phyloP scores from a whole-genome alignment of 2,113 vertebrate genomes.

The Cephalopterus ornatus region DNA sequence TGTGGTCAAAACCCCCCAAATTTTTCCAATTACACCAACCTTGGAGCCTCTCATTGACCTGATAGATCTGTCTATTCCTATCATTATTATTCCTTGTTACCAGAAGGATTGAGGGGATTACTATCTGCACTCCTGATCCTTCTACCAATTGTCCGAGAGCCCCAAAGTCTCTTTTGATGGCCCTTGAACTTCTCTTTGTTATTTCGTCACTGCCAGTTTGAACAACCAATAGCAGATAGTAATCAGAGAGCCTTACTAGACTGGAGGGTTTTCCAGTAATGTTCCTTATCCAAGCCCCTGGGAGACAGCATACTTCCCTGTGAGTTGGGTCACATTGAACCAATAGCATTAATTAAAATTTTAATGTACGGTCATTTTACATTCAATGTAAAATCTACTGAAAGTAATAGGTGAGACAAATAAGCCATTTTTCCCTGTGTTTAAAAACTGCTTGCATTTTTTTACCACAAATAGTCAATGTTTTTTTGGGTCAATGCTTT shows the following conservation, averaged over 20 bases:
- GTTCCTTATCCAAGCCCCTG: neutral
- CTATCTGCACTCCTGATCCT: neutral
- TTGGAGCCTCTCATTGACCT: neutral
- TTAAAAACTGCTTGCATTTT: neutral
- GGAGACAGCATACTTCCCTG: neutral
- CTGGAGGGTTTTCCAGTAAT: neutral
- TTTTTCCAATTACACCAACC: neutral
- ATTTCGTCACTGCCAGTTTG: neutral
- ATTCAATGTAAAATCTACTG: neutral
- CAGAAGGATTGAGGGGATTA: neutral
- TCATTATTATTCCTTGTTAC: neutral
- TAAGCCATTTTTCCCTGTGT: neutral
- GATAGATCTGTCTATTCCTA: neutral
- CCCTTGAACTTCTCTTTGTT: neutral
- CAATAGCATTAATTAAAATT: constrained; percentile 21
- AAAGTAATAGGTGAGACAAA: neutral
- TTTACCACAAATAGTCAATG: neutral
- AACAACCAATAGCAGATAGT: neutral
- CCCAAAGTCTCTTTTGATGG: neutral
- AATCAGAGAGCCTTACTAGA: neutral
- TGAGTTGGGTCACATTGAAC: neutral
- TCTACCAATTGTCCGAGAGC: neutral
- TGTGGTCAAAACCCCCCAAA: neutral
- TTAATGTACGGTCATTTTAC: neutral
- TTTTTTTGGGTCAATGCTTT: neutral